A percentile compares a stretch with the other conserved stretches of the same genome.
Conservation (phyloP, 2,888 invertebrate genomes). For the Ichneumon xanthorius region DNA sequence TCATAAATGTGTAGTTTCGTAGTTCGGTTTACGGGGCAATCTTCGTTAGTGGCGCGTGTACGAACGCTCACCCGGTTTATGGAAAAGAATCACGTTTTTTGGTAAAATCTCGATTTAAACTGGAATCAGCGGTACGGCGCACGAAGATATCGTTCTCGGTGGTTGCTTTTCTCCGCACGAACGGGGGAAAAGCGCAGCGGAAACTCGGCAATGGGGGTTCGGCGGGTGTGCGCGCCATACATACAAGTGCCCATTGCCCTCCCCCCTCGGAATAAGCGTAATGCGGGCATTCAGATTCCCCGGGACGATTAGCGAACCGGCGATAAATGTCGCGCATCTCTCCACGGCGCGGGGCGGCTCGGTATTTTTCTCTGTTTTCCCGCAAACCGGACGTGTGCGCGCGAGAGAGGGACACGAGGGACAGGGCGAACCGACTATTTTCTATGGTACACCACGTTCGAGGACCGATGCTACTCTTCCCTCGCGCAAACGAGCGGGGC, state of each 20-base stretch:
- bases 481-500: constrained; percentile 29
- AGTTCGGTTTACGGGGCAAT: constrained; percentile 22
- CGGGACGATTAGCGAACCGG: constrained; percentile 78
- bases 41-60: constrained; percentile 36
- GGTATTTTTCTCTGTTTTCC: not conserved
- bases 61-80: constrained; percentile 43
- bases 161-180: constrained; percentile 10
- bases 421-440: not conserved
- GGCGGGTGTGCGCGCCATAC: constrained; percentile 62
- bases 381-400: constrained; percentile 7
- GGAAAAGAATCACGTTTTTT: constrained; percentile 68
- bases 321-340: constrained; percentile 72
- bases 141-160: constrained; percentile 46
- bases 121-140: constrained; percentile 47
- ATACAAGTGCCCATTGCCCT: constrained; percentile 70
- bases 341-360: not conserved
- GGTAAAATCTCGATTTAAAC: constrained; percentile 64
- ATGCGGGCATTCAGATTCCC: constrained; percentile 77
- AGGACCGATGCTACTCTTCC: constrained; percentile 27
- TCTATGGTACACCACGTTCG: constrained; percentile 32
- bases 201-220: constrained; percentile 16
- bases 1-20: constrained; percentile 7
- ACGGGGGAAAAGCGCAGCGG: not conserved
- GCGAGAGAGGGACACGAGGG: not conserved
- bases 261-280: constrained; percentile 61